Base-by-base conservation (phyloP, 2,888 invertebrate species). In the Campoplex capitator region DNA sequence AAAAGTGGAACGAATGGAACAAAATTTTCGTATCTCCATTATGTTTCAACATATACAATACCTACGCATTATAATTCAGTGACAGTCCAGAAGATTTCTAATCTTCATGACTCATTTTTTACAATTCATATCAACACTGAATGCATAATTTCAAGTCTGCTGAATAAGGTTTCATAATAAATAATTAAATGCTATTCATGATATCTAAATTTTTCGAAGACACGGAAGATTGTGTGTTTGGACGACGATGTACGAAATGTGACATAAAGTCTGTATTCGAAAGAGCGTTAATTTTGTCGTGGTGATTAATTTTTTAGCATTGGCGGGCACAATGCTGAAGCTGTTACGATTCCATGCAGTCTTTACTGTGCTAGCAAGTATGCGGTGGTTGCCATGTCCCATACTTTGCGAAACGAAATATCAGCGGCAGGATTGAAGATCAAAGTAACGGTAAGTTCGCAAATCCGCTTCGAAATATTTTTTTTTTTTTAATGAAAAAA, bases 321-420 rank as follows among this genome's bases (percentile, higher is more conserved):
- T 1, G 91, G 90, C 0, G 94, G 94, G 0, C 94, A 93, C 83
- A 88, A 89, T 70, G 91, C 92, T 0, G 90, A 91, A 1, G 42
- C 85, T n/a, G 70, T 93, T 48, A 88, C 88, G 0, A 2, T 90
- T 3, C 91, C 92, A 0, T 3, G 93, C 8, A 93, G 92, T 82
- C 76, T 95, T 87, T 96, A 96, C 90, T 89, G 94, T n/a, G 95
- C 95, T 0, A 95, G 95, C 38, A 96, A 96, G 91, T 95, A 94
- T 89, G 95, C 95, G 2, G 93, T 96, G 0, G 95, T 94, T 4
- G 95, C 95, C 0, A 91, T 96, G 74, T 93, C 95, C 0, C 95
- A 95, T 78, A 95, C 95, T 3, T 87, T 96, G 8, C 92, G 95
- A n/a, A 93, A 94, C 87, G 96, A 96, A 90, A 90, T 96, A 16